Conservation (phyloP, 2,888 invertebrate genomes). For the Drosophila mettleri region DNA sequence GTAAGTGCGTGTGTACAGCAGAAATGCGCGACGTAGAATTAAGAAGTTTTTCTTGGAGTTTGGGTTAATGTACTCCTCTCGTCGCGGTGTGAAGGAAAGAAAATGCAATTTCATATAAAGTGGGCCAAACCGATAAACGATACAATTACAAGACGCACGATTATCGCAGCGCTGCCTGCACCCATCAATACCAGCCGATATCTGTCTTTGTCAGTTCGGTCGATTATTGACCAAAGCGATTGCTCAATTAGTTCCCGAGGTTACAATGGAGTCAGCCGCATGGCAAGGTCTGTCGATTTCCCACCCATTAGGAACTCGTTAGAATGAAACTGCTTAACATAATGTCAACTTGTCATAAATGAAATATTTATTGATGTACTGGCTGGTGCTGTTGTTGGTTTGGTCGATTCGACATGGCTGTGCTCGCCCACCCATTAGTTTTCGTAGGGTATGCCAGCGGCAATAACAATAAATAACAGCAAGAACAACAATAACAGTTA, state of each 20-base stretch:
- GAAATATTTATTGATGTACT: slow-evolving; percentile 65
- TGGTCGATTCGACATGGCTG: slow-evolving; percentile 10
- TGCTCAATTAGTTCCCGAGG: slow-evolving; percentile 35
- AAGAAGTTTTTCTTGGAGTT: slow-evolving; percentile 30
- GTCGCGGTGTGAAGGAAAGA: slow-evolving; percentile 3
- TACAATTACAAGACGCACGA: neutral
- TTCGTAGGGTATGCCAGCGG: slow-evolving; percentile 25
- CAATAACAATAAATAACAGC: slow-evolving; percentile 61
- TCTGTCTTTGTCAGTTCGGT: slow-evolving; percentile 2
- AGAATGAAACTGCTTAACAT: slow-evolving; percentile 27
- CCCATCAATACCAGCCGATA: neutral
- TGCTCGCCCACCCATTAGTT: slow-evolving; percentile 17
- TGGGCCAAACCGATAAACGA: slow-evolving; percentile 5
- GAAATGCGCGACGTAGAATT: slow-evolving; percentile 3
- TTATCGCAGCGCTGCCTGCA: neutral
- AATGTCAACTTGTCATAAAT: slow-evolving; percentile 69
- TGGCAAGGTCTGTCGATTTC: slow-evolving; percentile 11
- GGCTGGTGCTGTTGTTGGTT: slow-evolving; percentile 21
- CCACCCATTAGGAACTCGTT: slow-evolving; percentile 17
- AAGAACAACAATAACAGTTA: slow-evolving; percentile 26
- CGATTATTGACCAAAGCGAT: slow-evolving; percentile 22
- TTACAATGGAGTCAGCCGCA: slow-evolving; percentile 7
- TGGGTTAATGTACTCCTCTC: slow-evolving; percentile 37
- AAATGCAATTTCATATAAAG: slow-evolving; percentile 15
- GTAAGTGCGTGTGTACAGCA: neutral